Percentiles rank a stretch among this genome's conserved stretches.
phyloP scores from a whole-genome alignment of 1,140 invertebrate genomes.

The Tribolium castaneum region DNA sequence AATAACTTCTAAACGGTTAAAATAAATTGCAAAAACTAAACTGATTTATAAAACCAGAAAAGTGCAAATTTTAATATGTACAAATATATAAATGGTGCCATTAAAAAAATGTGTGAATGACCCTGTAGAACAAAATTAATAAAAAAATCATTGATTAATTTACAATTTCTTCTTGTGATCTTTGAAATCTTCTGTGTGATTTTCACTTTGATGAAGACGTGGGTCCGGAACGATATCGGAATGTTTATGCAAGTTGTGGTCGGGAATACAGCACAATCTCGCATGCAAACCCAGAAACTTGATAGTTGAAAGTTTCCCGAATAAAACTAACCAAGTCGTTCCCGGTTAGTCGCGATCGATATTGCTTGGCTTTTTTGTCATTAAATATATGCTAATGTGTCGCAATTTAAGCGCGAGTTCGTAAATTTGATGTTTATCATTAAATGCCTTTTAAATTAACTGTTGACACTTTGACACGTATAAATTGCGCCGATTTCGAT shows the following conservation, averaged over 20 bases:
- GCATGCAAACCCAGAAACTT: slow-evolving; percentile 12
- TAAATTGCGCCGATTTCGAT: slow-evolving; percentile 8
- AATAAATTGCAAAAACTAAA: too few relatives aligned
- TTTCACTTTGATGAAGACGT: neutral
- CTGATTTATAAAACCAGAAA: too few relatives aligned
- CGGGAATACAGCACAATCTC: neutral
- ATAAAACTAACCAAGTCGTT: slow-evolving; percentile 10
- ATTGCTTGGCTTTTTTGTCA: neutral
- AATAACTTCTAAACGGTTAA: too few relatives aligned
- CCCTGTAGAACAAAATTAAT: too few relatives aligned
- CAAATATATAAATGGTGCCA: too few relatives aligned
- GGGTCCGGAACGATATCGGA: neutral
- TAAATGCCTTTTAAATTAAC: slow-evolving; percentile 30
- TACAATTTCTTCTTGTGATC: too few relatives aligned
- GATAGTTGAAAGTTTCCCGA: neutral
- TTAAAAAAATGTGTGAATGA: too few relatives aligned
- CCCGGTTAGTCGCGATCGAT: neutral
- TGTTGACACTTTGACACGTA: slow-evolving; percentile 20
- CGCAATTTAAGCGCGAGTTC: slow-evolving; percentile 16
- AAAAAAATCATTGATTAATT: too few relatives aligned
- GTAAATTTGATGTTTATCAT: slow-evolving; percentile 34
- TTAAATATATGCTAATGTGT: slow-evolving; percentile 35
- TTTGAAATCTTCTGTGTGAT: too few relatives aligned
- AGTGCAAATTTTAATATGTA: too few relatives aligned
- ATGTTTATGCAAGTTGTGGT: neutral